Conservation (phyloP, 1,140 invertebrate species). For the Hesperophylax magnus region DNA sequence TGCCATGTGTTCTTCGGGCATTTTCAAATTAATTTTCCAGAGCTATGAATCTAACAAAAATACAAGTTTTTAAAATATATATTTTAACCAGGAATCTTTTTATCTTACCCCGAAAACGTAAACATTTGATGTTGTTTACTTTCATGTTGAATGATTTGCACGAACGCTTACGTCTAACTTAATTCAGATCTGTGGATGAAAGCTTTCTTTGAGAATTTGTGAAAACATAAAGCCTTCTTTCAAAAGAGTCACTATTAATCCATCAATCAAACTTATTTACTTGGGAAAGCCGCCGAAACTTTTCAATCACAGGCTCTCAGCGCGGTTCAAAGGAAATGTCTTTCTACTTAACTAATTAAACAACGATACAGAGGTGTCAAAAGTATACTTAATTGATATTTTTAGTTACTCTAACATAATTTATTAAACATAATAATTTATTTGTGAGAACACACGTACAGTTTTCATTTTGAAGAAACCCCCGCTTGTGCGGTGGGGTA, state of each 20-base stretch:
- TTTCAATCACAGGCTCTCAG: slow-evolving; percentile 18
- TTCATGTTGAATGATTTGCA: neutral
- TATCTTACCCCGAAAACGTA: too few relatives aligned
- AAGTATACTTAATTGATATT: neutral
- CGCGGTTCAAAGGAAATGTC: neutral
- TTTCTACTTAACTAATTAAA: neutral
- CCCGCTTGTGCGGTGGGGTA: too few relatives aligned
- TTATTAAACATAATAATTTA: too few relatives aligned
- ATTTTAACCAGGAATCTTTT: too few relatives aligned
- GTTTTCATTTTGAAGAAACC: too few relatives aligned
- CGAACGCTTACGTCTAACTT: neutral
- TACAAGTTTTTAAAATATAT: too few relatives aligned
- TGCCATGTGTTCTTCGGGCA: too few relatives aligned
- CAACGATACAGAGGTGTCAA: neutral
- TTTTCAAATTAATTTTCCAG: too few relatives aligned
- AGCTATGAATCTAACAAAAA: too few relatives aligned
- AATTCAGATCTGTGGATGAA: neutral
- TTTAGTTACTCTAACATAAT: too few relatives aligned
- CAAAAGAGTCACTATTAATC: neutral
- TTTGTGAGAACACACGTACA: too few relatives aligned
- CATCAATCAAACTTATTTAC: slow-evolving; percentile 35
- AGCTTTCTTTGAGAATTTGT: neutral
- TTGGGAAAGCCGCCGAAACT: neutral
- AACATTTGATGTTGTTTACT: too few relatives aligned
- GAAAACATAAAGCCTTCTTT: neutral